These are phyloP conservation scores for Galerucella pusilla DNA, from an alignment of 2,888 invertebrate species.

Conservation along the genomic window DNA sequence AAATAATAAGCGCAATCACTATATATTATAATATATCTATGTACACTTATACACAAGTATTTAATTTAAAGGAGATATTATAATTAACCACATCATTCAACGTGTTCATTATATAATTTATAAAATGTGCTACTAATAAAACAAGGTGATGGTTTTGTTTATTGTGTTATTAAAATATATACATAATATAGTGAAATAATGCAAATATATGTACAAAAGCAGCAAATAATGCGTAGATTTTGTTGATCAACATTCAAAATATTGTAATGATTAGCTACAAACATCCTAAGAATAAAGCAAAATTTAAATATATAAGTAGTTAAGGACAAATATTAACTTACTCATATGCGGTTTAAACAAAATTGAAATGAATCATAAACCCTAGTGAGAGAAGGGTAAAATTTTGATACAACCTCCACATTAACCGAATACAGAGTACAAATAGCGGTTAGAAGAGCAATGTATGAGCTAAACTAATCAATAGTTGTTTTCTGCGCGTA, in stretches of 20 bases:
- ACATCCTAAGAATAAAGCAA: not conserved
- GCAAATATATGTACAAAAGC: not conserved
- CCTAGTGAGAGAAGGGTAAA: constrained; percentile 3
- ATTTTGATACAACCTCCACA: constrained; percentile 49
- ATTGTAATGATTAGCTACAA: not conserved
- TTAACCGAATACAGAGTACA: constrained; percentile 54
- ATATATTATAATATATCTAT: no score
- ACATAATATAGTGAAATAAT: not conserved
- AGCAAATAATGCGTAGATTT: not conserved
- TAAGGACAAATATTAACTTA: constrained; percentile 6
- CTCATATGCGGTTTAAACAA: not conserved
- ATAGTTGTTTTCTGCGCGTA: constrained; percentile 59
- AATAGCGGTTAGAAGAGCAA: constrained; percentile 54
- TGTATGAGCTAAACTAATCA: constrained; percentile 57
- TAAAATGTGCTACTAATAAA: constrained; percentile 6
- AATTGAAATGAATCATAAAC: constrained; percentile 40
- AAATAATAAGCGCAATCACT: no score
- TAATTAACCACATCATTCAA: not conserved
- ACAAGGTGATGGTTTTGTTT: not conserved
- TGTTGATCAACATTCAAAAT: not conserved
- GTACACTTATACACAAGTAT: not conserved
- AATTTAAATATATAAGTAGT: not conserved
- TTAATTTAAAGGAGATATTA: not conserved
- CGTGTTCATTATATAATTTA: not conserved
- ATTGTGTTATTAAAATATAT: constrained; percentile 2